Evolutionary conservation across 1,140 invertebrate genomes (phyloP).

Genomic region (Watersipora subatra): DNA sequence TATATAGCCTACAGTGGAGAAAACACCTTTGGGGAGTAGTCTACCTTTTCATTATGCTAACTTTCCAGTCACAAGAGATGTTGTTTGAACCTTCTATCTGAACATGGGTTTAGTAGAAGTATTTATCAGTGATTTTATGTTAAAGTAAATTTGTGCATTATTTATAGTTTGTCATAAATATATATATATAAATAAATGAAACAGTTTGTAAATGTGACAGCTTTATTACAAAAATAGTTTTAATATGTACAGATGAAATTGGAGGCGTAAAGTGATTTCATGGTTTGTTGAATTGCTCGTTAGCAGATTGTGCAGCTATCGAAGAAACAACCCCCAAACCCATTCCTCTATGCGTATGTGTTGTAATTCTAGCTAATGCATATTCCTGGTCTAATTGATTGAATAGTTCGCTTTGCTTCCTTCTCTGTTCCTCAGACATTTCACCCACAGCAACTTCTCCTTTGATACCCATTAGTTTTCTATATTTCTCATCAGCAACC

Average conservation of each 20-base stretch:
- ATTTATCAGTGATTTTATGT: no score
- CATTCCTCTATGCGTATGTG: constrained; percentile 81
- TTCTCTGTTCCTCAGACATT: constrained; percentile 25
- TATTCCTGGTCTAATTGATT: constrained; percentile 82
- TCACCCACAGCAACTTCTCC: constrained; percentile 30
- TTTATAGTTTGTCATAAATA: no score
- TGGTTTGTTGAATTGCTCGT: background rate
- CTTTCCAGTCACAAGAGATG: no score
- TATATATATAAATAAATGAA: no score
- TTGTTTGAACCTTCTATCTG: no score
- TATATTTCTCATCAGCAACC: constrained; percentile 82
- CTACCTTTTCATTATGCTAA: no score
- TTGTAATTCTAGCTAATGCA: constrained; percentile 77
- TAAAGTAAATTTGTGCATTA: no score
- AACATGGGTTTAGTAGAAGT: no score
- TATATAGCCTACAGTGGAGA: constrained; percentile 45
- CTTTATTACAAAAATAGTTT: no score
- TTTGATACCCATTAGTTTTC: constrained; percentile 86
- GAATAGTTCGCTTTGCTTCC: constrained; percentile 78
- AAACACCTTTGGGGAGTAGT: constrained; percentile 43
- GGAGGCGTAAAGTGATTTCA: no score
- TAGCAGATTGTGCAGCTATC: background rate
- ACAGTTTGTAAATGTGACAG: no score
- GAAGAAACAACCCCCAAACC: constrained; percentile 61
- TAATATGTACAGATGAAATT: no score